Base-by-base conservation (phyloP, 2,113 vertebrate genomes). In the Otis tarda region DNA sequence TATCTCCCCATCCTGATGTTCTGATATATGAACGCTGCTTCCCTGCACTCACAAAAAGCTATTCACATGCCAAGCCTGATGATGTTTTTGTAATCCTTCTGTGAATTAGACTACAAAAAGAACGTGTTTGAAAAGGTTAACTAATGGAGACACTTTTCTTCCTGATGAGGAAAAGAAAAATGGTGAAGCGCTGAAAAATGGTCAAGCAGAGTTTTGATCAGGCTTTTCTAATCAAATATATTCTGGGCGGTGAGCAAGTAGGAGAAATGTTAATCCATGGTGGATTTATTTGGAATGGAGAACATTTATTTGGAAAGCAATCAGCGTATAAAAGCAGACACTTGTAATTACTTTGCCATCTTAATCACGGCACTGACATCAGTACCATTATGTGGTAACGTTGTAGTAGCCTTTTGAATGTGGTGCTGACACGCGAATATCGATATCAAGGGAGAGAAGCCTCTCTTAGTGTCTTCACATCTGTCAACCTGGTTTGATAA, bases 71-170 rank as follows among this genome's bases (percentile, higher is more conserved):
- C 70, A 69, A 81, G 73, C 18, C 77, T 87, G 92, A 69, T 1
- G 10, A 79, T 37, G 77, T 90, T 94, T 94, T 87, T 89, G 67
- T 89, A 89, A 94, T 93, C 95, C 81, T 83, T 68, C 77, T 96
- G 89, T 94, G 96, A 96, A 93, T 97, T 94, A 94, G 92, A 76
- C 67, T 69, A 79, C 89, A 94, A 47, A 96, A 95, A 94, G 92
- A 84, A 82, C 65, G 70, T 87, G 91, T 92, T 95, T 94, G 95
- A 92, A 95, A 96, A 96, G 92, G 94, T 96, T 95, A 94, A 94
- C 96, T 95, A 95, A 96, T 96, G 91, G 87, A 76, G 87, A 83
- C 45, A 12, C 93, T 96, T 91, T 87, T 94, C 94, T 89, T 94
- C 95, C 91, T 87, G 87, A 96, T 89, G 92, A 96, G 91, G 91